Conservation (phyloP, 2,888 invertebrate species). For the Deilephila elpenor region DNA sequence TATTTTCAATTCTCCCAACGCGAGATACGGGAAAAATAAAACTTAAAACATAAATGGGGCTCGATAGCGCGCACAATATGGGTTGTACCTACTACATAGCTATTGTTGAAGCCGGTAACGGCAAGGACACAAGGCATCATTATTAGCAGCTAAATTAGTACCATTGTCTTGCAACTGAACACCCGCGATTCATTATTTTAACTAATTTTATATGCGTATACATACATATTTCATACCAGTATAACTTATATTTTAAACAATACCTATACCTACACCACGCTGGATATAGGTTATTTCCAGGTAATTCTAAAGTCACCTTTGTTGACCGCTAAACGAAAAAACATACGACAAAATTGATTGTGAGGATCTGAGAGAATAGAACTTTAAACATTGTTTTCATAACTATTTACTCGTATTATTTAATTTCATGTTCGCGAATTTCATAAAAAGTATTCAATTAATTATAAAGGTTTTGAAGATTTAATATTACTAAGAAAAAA, state of each 20-base stretch:
- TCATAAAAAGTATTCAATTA: too few relatives aligned
- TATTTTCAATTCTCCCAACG: slow-evolving; percentile 70
- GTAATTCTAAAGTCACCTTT: slow-evolving; percentile 20
- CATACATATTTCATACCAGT: not conserved
- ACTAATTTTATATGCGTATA: not conserved
- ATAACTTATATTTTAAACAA: not conserved
- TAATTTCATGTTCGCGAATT: too few relatives aligned
- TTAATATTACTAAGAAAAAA: slow-evolving; percentile 40
- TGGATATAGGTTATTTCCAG: slow-evolving; percentile 6
- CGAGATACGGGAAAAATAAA: slow-evolving; percentile 66
- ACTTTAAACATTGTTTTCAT: too few relatives aligned
- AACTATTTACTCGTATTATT: too few relatives aligned
- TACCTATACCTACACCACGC: not conserved
- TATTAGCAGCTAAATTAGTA: slow-evolving; percentile 33
- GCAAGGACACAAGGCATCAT: slow-evolving; percentile 36
- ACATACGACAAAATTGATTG: not conserved
- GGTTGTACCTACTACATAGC: slow-evolving; percentile 39
- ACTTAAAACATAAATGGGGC: slow-evolving; percentile 41
- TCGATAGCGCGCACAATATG: slow-evolving; percentile 22
- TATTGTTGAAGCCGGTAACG: slow-evolving; percentile 40
- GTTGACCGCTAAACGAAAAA: slow-evolving; percentile 2
- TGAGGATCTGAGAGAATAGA: not conserved
- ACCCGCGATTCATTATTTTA: not conserved
- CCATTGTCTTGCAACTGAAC: slow-evolving; percentile 33
- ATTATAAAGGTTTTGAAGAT: not conserved